Base-by-base conservation (phyloP, 2,113 vertebrate species). In the Chloropsis cyanopogon region DNA sequence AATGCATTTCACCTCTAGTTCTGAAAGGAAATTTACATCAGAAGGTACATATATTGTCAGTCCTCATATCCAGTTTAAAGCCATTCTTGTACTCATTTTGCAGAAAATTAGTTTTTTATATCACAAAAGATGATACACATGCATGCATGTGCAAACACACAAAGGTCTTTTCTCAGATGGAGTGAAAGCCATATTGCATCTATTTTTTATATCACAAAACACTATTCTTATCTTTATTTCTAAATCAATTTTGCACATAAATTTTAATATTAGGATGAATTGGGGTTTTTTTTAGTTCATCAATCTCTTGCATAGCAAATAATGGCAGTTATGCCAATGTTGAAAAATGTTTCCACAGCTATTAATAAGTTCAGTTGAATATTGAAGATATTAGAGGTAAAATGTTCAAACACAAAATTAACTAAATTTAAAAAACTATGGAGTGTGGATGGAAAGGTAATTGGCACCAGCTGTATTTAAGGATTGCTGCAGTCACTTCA, bases 111-210 rank as follows among this genome's bases (percentile, higher is more conserved):
- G 22, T 60, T 85, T 28, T 53, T 57, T 31, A 29, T 33, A 13
- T 60, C n/a, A 76, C 50, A 53, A 22, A 64, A 85, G 49, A 35
- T 49, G 14, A 75, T 35, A 57, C 11, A 50, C 1, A 0, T 11
- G 2, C 2, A 1, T 33, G 14, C 1, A 0, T 6, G 2, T 73
- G 46, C 35, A 47, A 63, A 21, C 11, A 63, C 17, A 50, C 1
- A 70, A 6, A 42, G 13, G 37, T 39, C 15, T 60, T 79, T 82
- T 41, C 69, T 88, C 33, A 68, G 44, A 10, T 47, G 26, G 15
- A 95, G 42, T 35, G 15, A 86, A 69, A 15, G 5, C 11, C 53
- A 22, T 6, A 49, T 46, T 83, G 6, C 10, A 46, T 46, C 26
- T 42, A 21, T 22, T 69, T 71, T 59, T 64, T n/a, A 29, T 7